Evolutionary conservation across 2,888 invertebrate species (phyloP).

Genomic region (Dynastes hyllus): DNA sequence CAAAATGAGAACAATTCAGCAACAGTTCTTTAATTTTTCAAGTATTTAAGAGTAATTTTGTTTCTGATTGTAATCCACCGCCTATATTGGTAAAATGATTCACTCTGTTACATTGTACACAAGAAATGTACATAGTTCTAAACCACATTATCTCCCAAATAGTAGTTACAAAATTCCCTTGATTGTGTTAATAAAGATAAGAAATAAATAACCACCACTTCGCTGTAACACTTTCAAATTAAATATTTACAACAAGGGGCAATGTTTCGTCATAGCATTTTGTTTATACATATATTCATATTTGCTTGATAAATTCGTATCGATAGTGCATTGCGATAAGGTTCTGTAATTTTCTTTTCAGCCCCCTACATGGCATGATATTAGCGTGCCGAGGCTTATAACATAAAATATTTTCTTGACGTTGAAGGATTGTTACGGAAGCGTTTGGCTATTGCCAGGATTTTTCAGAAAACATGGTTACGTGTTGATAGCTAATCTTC

Average conservation of each 20-base stretch:
- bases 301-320: constrained; percentile 13
- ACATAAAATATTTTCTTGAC: constrained; percentile 16
- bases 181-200: too few species aligned
- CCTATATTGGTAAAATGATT: too few species aligned
- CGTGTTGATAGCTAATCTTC: constrained; percentile 21
- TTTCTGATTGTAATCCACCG: too few species aligned
- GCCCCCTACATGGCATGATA: constrained; percentile 10
- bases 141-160: too few species aligned
- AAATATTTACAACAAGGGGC: neutral
- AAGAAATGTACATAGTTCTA: too few species aligned
- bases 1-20: too few species aligned
- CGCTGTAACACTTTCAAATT: neutral
- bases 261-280: constrained; percentile 2
- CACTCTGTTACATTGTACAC: too few species aligned
- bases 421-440: constrained; percentile 21
- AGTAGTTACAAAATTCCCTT: too few species aligned
- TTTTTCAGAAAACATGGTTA: constrained; percentile 2
- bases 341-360: constrained; percentile 19
- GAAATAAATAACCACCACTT: too few species aligned
- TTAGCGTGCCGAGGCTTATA: constrained; percentile 12
- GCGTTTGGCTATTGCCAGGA: neutral
- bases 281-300: neutral
- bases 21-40: too few species aligned
- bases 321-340: constrained; percentile 15
- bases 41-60: too few species aligned